Percentiles rank a stretch among this genome's conserved stretches.
Evolutionary conservation across 2,113 vertebrate species (phyloP).

Genomic region (Macquaria australasica): DNA sequence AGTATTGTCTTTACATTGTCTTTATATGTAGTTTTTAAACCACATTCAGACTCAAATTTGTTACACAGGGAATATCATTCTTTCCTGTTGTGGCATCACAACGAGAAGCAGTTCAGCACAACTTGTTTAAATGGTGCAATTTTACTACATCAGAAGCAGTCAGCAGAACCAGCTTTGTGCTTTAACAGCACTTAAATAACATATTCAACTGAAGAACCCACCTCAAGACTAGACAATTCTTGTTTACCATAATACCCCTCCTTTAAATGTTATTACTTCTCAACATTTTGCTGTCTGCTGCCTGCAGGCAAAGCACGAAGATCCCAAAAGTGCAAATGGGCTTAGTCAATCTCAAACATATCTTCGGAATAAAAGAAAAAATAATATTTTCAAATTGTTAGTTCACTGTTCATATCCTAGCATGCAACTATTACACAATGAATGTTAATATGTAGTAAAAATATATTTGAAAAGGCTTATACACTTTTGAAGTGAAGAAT

Average conservation of each 20-base stretch:
- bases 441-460: neutral
- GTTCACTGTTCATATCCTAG: neutral
- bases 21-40: neutral
- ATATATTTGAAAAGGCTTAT: neutral
- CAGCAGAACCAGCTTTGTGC: neutral
- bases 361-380: neutral
- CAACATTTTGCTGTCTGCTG: neutral
- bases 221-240: neutral
- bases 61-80: neutral
- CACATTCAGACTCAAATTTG: neutral
- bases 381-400: neutral
- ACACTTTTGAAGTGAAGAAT: neutral
- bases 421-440: neutral
- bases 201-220: neutral
- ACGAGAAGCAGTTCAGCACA: neutral
- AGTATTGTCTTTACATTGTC: too few relatives aligned
- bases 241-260: conserved; percentile 4
- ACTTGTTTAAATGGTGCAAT: neutral
- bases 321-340: neutral
- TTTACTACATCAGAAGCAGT: neutral
- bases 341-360: neutral
- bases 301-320: neutral
- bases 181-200: neutral
- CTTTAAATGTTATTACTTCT: neutral
- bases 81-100: neutral